Evolutionary conservation across 2,113 vertebrate species (phyloP), one percentile per base, ranked within the genome.

Genomic region (Syngnathus scovelli): DNA sequence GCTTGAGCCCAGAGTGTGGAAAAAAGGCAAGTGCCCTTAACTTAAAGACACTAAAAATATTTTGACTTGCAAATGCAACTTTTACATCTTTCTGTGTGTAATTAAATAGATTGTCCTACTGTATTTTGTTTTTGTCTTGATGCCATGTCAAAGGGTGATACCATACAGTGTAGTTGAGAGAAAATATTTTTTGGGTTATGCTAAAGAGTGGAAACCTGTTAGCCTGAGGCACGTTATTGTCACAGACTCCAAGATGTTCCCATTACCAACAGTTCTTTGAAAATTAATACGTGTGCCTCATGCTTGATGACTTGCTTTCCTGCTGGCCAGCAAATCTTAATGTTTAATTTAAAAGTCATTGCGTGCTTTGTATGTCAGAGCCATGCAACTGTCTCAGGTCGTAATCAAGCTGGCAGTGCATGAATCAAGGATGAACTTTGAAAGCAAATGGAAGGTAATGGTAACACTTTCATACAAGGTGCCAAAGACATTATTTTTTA

Each of bases 251-350:
- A 54, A 83, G 82, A 86, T 81, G 78, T 74, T 74, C 75, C 83
- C 81, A 82, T 89, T 87, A 84, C 80, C 64, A 54, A 67, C 55
- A 68, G 55, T 85, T 83, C 83, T 87, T 85, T 85, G 80, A 87
- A 88, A 89, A 89, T 90, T 78, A 87, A 89, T 87, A 83, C 84
- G 77, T 84, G 76, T 88, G 78, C 83, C 84, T 86, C 86, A 88
- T 87, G 86, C 86, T 85, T 89, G 85, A 90, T 88, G 88, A 87
- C 85, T 87, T 89, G 72, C 78, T 88, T 88, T 90, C 71, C 74
- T 82, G 76, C 75, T 78, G 84, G 65, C 85, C 83, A 72, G 79
- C 74, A 76, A 85, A 80, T 81, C 83, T 80, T 80, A 72, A 82
- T 88, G 77, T 87, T 86, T 89, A 84, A 90, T 90, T 91, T 84